Evolutionary conservation across 2,113 vertebrate genomes (phyloP), one percentile per base, ranked within the genome.

Genomic region (Corythornis madagascariensis): DNA sequence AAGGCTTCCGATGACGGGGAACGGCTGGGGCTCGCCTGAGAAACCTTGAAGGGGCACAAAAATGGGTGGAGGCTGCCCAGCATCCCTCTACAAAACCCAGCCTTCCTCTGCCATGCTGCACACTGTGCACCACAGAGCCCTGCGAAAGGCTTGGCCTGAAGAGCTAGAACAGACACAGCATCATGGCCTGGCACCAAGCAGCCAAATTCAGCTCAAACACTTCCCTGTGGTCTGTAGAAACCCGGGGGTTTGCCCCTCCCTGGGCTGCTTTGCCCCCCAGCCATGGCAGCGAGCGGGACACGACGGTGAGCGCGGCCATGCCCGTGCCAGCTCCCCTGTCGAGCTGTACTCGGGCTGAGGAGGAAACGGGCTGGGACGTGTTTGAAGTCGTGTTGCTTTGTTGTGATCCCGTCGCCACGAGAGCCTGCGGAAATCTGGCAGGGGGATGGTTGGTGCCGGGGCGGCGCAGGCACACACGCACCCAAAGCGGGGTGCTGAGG

Each of bases 261-360:
- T 1, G 33, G 45, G 29, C 13, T 17, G 9, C 48, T 67, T 9
- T 33, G 53, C 35, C 38, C 80, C n/a, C 31, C 35, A 16, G 4
- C 13, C 60, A 6, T 0, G 0, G 2, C 1, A 1, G n/a, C 1
- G 28, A 75, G 77, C 12, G 1, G 78, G 65, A 52, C 47, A 35
- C 0, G 14, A 50, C 3, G 31, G 80, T 5, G n/a, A 86, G 79
- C 4, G 6, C 0, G 19, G 83, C 5, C 21, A 35, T 55, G 78
- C 66, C 65, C 12, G 22, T 42, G 77, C 56, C 65, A 53, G 88
- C 89, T 47, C 56, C 86, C 0, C 6, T 2, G 4, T 0, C 11
- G 53, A 75, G 65, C 9, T 12, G 72, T 3, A 33, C 74, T 28
- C 5, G 55, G 70, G 72, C 33, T 64, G 82, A 52, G 57, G 3